phyloP scores from a whole-genome alignment of 2,113 vertebrate genomes.

The Danionella cerebrum region DNA sequence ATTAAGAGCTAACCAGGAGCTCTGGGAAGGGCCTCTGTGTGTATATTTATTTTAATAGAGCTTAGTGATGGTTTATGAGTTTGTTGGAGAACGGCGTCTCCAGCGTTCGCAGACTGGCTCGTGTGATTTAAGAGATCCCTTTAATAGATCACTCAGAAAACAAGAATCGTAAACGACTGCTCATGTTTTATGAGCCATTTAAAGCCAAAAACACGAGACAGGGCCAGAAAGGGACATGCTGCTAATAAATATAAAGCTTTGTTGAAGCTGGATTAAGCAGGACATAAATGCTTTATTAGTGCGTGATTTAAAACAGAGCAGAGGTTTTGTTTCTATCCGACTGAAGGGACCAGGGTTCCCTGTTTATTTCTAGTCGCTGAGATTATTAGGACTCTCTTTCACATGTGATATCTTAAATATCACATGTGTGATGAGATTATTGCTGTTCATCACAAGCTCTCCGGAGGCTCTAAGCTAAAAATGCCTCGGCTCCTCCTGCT shows the following conservation, averaged over 20 bases:
- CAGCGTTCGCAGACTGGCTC: not conserved
- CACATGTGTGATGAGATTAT: not conserved
- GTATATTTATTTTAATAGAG: not conserved
- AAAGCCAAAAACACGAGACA: not conserved
- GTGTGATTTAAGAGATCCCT: not conserved
- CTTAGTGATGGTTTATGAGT: not conserved
- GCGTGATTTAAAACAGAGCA: not conserved
- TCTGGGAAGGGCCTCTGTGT: not conserved
- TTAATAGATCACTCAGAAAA: constrained; percentile 21
- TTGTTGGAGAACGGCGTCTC: not conserved
- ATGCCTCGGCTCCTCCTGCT: not conserved
- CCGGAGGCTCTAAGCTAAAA: not conserved
- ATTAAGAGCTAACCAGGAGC: not conserved
- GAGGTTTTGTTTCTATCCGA: not conserved
- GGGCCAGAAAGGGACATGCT: not conserved
- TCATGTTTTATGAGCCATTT: constrained; percentile 10
- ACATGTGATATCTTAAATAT: too few relatives aligned
- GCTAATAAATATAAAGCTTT: constrained; percentile 2
- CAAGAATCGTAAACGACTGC: constrained; percentile 3
- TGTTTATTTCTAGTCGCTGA: not conserved
- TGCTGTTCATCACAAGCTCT: not conserved
- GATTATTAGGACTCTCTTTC: not conserved
- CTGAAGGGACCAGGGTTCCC: too few relatives aligned
- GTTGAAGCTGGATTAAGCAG: not conserved
- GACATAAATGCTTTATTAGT: not conserved